phyloP scores from a whole-genome alignment of 1,140 invertebrate species.

The Drosophila biarmipes region DNA sequence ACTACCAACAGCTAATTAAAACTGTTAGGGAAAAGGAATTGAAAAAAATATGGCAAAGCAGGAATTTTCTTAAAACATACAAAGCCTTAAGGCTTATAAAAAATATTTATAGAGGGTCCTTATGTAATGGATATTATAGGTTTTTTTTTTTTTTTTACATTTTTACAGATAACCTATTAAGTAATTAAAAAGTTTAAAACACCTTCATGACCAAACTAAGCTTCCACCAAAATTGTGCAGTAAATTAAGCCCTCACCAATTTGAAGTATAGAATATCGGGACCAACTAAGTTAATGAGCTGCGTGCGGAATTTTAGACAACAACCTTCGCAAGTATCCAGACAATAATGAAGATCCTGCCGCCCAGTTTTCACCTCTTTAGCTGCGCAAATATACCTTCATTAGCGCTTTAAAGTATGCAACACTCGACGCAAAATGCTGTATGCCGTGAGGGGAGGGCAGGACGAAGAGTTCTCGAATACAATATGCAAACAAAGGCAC shows the following conservation, averaged over 20 bases:
- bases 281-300: slow-evolving; percentile 10
- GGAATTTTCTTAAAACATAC: neutral
- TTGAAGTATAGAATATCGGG: neutral
- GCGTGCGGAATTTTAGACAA: neutral
- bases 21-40: neutral
- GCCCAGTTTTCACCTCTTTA: neutral
- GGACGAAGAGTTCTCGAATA: slow-evolving; percentile 29
- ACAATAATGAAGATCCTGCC: neutral
- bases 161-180: neutral
- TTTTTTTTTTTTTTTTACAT: too few relatives aligned
- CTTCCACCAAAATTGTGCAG: neutral
- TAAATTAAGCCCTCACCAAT: neutral
- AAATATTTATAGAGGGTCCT: too few relatives aligned
- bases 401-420: slow-evolving; percentile 73
- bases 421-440: slow-evolving; percentile 12
- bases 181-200: neutral
- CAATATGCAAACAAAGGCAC: slow-evolving; percentile 70
- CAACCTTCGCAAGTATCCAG: slow-evolving; percentile 11
- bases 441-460: neutral
- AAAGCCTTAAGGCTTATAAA: neutral
- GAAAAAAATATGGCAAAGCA: neutral
- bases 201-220: too few relatives aligned
- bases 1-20: neutral
- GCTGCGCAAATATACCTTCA: slow-evolving; percentile 67
- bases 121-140: neutral